These are phyloP conservation scores for Torymus aiolomorphi DNA, from an alignment of 2,888 invertebrate species.

Conservation along the genomic window DNA sequence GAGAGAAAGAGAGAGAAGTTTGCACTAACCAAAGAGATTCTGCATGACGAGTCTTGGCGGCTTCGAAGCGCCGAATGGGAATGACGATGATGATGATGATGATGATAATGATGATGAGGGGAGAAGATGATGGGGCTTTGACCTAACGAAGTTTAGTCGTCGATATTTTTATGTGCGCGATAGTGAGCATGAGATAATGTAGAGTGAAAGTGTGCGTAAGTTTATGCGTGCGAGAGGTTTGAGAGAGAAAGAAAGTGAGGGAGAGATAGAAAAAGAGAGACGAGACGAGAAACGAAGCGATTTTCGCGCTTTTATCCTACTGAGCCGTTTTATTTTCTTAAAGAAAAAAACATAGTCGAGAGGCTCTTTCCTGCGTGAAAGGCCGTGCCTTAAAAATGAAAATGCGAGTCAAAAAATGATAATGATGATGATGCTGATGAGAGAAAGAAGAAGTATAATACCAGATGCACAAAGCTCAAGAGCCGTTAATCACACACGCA, in stretches of 20 bases:
- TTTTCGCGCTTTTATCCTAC: constrained; percentile 54
- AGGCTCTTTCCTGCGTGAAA: constrained; percentile 57
- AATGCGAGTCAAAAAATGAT: constrained; percentile 19
- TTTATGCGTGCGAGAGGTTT: constrained; percentile 29
- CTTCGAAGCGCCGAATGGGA: constrained; percentile 27
- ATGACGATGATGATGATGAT: too few relatives aligned
- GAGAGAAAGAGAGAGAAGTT: constrained; percentile 23
- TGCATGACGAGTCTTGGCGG: constrained; percentile 54
- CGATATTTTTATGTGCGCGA: constrained; percentile 30
- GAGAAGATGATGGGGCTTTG: background rate
- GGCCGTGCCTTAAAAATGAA: constrained; percentile 55
- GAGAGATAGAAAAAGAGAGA: background rate
- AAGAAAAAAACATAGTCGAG: constrained; percentile 28
- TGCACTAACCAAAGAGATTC: constrained; percentile 59
- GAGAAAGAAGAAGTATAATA: background rate
- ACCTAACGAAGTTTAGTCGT: constrained; percentile 20
- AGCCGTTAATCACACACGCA: constrained; percentile 16
- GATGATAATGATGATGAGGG: background rate
- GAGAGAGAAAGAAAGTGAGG: too few relatives aligned
- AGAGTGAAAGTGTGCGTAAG: background rate
- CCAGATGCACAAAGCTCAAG: constrained; percentile 28
- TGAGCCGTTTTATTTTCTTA: constrained; percentile 55
- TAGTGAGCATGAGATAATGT: constrained; percentile 2
- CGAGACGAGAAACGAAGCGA: constrained; percentile 29
- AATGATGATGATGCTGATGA: background rate